Conservation (phyloP, 2,113 vertebrate genomes). For the Podarcis raffonei region DNA sequence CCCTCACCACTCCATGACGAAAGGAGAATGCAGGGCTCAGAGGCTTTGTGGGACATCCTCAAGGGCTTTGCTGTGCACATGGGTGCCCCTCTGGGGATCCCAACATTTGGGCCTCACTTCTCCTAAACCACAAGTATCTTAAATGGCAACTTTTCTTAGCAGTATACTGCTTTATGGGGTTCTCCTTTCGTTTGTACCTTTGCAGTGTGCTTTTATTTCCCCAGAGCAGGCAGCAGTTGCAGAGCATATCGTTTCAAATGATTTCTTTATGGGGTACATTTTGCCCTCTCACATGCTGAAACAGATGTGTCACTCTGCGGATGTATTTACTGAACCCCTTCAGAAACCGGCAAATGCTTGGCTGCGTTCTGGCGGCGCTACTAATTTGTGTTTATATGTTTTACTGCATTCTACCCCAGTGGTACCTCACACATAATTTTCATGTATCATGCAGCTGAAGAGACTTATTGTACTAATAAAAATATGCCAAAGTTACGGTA, state of each 20-base stretch:
- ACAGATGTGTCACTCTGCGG: constrained; percentile 27
- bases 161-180: background rate
- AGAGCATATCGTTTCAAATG: background rate
- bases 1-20: no score
- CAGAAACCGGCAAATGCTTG: background rate
- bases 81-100: no score
- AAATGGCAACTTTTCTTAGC: background rate
- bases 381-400: constrained; percentile 42
- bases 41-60: no score
- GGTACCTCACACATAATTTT: constrained; percentile 9
- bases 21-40: no score
- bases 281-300: constrained; percentile 15
- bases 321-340: constrained; percentile 15
- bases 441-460: background rate
- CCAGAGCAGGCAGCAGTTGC: constrained; percentile 17
- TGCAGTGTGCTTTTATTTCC: constrained; percentile 21
- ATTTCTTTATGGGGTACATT: constrained; percentile 34
- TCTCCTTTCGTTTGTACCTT: background rate
- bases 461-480: constrained; percentile 38
- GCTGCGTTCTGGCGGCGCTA: background rate
- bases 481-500: constrained; percentile 5
- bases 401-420: constrained; percentile 2
- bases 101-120: background rate
- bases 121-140: background rate
- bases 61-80: no score